phyloP scores from a whole-genome alignment of 2,888 invertebrate species.

The Troilus luridus region DNA sequence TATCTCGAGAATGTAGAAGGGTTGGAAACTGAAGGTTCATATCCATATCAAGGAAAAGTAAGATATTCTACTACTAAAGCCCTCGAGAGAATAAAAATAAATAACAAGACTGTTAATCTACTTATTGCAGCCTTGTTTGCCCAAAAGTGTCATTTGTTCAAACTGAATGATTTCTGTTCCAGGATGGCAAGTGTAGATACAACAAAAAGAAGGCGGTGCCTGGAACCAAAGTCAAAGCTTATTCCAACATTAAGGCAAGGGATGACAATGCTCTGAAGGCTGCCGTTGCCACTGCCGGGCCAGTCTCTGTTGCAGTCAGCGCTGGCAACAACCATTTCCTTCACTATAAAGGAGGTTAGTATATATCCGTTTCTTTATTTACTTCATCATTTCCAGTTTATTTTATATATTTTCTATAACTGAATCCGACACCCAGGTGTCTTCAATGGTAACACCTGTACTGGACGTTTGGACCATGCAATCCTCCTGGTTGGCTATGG shows the following conservation, averaged over 20 bases:
- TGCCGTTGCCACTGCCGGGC: slow-evolving; percentile 40
- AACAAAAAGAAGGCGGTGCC: background rate
- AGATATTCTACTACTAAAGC: background rate
- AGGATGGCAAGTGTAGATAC: slow-evolving; percentile 11
- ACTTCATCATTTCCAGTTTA: background rate
- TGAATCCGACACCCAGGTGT: background rate
- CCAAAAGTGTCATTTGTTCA: too few species aligned
- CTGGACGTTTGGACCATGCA: background rate
- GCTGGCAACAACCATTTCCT: background rate
- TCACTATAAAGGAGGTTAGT: background rate
- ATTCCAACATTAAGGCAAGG: background rate
- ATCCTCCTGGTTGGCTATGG: background rate
- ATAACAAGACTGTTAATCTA: too few species aligned
- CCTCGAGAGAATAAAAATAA: too few species aligned
- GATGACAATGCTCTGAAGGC: slow-evolving; percentile 23
- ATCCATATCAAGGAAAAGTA: background rate
- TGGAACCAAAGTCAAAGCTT: background rate
- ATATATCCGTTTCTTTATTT: background rate
- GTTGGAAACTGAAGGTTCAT: background rate
- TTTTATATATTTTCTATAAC: background rate
- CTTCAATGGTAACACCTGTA: background rate
- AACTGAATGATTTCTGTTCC: background rate
- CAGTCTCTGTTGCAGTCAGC: slow-evolving; percentile 7
- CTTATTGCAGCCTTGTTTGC: too few species aligned
- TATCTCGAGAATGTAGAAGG: background rate